phyloP scores from a whole-genome alignment of 2,113 vertebrate genomes.

The Rhabdornis inornatus region DNA sequence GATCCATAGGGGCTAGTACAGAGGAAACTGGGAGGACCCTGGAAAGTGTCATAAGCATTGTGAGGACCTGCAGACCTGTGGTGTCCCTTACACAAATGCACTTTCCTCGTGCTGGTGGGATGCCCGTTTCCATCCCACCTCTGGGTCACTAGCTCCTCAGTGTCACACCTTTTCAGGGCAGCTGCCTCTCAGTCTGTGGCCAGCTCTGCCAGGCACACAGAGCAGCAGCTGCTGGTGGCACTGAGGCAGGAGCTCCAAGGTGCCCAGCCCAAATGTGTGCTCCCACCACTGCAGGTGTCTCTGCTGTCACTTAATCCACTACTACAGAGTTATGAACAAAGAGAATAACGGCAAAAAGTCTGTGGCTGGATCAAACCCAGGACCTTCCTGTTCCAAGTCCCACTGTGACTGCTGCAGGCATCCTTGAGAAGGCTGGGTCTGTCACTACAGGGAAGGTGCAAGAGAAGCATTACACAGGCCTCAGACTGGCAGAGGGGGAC shows the following conservation, averaged over 20 bases:
- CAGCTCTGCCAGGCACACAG: rapidly evolving
- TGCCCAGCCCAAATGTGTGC: rapidly evolving
- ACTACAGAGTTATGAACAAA: neutral
- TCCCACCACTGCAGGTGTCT: neutral
- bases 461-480: neutral
- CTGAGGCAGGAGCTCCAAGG: neutral
- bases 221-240: neutral
- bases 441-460: neutral
- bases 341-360: neutral
- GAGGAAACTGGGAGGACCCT: neutral
- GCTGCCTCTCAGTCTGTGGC: neutral
- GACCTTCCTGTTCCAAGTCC: neutral
- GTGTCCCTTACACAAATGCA: neutral
- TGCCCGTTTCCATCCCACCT: neutral
- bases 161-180: rapidly evolving
- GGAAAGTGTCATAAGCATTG: rapidly evolving
- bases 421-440: neutral
- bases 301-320: neutral
- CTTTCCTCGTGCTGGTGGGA: neutral
- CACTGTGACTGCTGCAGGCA: neutral
- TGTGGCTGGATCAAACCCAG: neutral
- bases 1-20: rapidly evolving
- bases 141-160: neutral
- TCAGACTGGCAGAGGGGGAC: neutral
- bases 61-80: neutral